Evolutionary conservation across 2,888 invertebrate genomes (phyloP), one percentile per base, ranked within the genome.

Genomic region (Drosophila ezoana): DNA sequence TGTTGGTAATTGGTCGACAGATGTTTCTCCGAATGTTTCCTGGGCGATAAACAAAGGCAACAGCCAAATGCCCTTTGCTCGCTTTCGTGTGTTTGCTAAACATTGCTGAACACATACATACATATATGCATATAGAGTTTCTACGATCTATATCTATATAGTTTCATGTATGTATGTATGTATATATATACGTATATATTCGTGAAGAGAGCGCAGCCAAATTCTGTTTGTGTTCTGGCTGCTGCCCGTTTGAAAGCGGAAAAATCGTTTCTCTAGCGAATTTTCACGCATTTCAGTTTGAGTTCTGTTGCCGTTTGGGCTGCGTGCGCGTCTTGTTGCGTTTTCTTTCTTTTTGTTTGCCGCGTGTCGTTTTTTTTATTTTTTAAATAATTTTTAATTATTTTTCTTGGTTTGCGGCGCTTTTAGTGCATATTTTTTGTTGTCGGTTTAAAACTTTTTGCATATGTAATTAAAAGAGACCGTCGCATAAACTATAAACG

Each of bases 201-300:
- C 53, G 28, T 41, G 18, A 41, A 44, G 54, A 70, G 71, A 73
- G 56, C 32, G 56, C 32, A 47, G 45, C 35, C 14, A 47, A 40
- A 45, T 41, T 41, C 45, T 9, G 45, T 60, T 28, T 28, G 14
- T 37, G 40, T 23, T 11, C 13, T 38, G 63, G 9, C 45, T 40
- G 51, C 32, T 45, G 53, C 53, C 28, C 53, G 53, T 44, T 57
- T 20, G 44, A 69, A 60, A 69, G 45, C 47, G 45, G 41, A 52
- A 76, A 63, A 63, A 53, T 49, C 52, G 60, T 43, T 77, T 69
- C 84, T 80, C 81, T 80, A 78, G 81, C 81, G 62, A 87, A 87
- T 83, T 83, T 85, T 86, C 71, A 77, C 72, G 77, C 83, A 71
- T 72, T 78, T 81, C 81, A 87, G 86, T 84, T 80, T 71, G 77